Evolutionary conservation across 2,888 invertebrate genomes (phyloP).

Genomic region (Ormyrus thymus): DNA sequence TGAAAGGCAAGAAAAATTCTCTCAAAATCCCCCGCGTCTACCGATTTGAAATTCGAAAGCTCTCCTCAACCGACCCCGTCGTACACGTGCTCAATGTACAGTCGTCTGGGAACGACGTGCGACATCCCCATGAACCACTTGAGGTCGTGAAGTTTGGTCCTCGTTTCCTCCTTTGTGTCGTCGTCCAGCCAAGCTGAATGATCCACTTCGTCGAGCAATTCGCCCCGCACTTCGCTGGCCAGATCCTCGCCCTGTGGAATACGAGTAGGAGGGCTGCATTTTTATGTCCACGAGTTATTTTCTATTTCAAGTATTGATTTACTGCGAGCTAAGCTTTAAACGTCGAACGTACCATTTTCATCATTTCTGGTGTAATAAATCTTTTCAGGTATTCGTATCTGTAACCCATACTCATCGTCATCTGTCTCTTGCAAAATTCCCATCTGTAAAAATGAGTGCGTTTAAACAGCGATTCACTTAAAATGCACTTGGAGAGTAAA

Average conservation of each 20-base stretch:
- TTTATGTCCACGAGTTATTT: no score
- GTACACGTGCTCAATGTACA: slow-evolving; percentile 40
- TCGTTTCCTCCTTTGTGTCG: slow-evolving; percentile 37
- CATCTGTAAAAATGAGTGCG: slow-evolving; percentile 37
- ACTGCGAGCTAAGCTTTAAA: no score
- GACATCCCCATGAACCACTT: slow-evolving; percentile 47
- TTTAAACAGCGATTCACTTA: no score
- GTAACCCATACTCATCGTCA: slow-evolving; percentile 46
- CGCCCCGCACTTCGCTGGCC: slow-evolving; percentile 49
- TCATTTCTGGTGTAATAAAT: neutral
- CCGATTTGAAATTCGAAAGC: slow-evolving; percentile 10
- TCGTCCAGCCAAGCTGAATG: slow-evolving; percentile 53
- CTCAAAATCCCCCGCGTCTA: neutral
- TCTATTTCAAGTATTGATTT: no score
- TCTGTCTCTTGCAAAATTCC: slow-evolving; percentile 48
- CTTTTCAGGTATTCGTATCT: slow-evolving; percentile 48
- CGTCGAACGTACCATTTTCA: neutral
- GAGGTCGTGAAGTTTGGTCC: slow-evolving; percentile 52
- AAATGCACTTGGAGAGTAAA: no score
- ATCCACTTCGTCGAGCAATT: slow-evolving; percentile 50
- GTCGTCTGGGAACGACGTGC: slow-evolving; percentile 43
- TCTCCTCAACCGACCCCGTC: slow-evolving; percentile 38
- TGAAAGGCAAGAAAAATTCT: slow-evolving; percentile 28
- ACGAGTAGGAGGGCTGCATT: no score
- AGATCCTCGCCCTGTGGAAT: slow-evolving; percentile 42